These are phyloP conservation scores for Pimephales promelas DNA, from an alignment of 2,113 vertebrate genomes.

Conservation along the genomic window DNA sequence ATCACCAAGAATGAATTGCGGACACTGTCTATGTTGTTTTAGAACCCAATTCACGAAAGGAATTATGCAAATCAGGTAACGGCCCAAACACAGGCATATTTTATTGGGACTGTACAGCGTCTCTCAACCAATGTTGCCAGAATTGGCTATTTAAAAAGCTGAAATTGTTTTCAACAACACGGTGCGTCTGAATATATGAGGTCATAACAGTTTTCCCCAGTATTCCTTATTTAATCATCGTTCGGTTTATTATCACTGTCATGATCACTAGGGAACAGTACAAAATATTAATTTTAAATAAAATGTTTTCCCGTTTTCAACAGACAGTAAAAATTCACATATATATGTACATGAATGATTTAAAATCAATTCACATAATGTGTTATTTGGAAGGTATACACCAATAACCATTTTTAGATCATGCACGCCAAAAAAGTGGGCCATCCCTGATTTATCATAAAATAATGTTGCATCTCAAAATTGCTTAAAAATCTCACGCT, in stretches of 20 bases:
- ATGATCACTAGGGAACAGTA: neutral
- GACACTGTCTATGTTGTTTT: neutral
- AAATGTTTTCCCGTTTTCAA: neutral
- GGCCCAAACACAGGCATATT: neutral
- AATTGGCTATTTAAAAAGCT: neutral
- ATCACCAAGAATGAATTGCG: neutral
- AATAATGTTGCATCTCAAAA: too few relatives aligned
- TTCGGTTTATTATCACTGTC: neutral
- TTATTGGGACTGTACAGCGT: neutral
- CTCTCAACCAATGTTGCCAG: neutral
- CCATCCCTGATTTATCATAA: too few relatives aligned
- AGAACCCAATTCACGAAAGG: slow-evolving; percentile 6
- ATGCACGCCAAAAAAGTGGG: too few relatives aligned
- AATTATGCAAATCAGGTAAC: slow-evolving; percentile 14
- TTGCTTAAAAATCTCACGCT: too few relatives aligned
- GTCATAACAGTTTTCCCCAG: neutral
- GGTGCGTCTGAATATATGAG: neutral
- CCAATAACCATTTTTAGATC: too few relatives aligned
- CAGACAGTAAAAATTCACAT: neutral
- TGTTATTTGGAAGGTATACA: too few relatives aligned
- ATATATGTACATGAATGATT: too few relatives aligned
- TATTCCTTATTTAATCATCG: neutral
- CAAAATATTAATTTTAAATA: neutral
- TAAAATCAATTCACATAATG: too few relatives aligned
- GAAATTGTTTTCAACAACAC: neutral